These are phyloP conservation scores for Pheosia tremula DNA, from an alignment of 2,888 invertebrate genomes.

Conservation along the genomic window DNA sequence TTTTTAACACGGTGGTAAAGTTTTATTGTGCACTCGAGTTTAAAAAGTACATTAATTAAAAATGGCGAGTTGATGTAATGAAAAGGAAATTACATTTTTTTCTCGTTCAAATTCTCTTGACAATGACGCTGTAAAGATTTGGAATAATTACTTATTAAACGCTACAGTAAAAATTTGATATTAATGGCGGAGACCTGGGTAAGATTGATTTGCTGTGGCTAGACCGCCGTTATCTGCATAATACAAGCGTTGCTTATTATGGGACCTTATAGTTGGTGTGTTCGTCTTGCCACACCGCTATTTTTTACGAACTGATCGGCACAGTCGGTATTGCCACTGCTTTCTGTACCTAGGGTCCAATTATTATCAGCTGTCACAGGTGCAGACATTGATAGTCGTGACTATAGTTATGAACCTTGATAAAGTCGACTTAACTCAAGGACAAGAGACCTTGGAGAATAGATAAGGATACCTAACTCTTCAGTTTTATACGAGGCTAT, in stretches of 20 bases:
- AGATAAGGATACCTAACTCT: conserved; percentile 26
- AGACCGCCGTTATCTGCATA: no score
- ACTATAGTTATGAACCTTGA: conserved; percentile 19
- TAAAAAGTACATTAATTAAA: conserved; percentile 46
- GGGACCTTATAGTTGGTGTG: no score
- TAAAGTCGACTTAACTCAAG: conserved; percentile 26
- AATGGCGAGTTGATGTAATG: conserved; percentile 34
- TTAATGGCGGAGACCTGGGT: no score
- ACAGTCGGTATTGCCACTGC: no score
- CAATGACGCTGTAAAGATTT: conserved; percentile 4
- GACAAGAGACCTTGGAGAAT: conserved; percentile 25
- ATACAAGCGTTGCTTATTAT: no score
- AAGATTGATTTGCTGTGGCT: no score
- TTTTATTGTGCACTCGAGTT: conserved; percentile 43
- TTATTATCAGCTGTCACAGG: no score
- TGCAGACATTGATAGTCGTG: no score
- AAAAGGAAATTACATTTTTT: conserved; percentile 37
- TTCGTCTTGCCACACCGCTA: no score
- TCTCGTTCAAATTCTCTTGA: conserved; percentile 33
- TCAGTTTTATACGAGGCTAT: background rate
- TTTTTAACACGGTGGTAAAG: conserved; percentile 43
- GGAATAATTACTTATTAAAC: conserved; percentile 5
- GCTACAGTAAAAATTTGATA: background rate
- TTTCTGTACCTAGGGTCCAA: no score
- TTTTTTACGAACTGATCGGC: no score